Evolutionary conservation across 2,113 vertebrate genomes (phyloP).

Genomic region (Alexandromys fortis): DNA sequence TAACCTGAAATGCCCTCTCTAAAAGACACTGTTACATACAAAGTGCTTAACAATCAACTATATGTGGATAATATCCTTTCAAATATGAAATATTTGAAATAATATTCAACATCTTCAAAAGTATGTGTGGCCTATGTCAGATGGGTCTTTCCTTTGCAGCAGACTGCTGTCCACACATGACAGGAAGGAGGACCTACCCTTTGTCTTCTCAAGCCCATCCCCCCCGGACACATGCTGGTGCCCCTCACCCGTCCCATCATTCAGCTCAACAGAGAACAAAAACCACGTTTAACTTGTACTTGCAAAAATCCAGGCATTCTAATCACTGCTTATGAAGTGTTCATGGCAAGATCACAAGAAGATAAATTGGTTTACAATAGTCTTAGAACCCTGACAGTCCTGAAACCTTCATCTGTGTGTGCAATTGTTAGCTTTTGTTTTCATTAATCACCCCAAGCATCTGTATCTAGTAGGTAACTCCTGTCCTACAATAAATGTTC

Average conservation of each 20-base stretch:
- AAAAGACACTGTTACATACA: not conserved
- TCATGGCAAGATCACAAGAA: constrained; percentile 6
- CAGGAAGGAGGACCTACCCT: not conserved
- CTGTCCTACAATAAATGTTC: not conserved
- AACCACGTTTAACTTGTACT: not conserved
- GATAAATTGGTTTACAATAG: not conserved
- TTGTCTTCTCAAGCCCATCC: not conserved
- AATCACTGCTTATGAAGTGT: not conserved
- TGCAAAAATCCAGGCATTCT: not conserved
- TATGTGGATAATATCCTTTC: not conserved
- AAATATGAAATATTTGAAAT: not conserved
- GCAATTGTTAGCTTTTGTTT: not conserved
- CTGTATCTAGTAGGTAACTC: not conserved
- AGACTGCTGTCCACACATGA: not conserved
- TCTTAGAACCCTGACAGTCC: constrained; percentile 27
- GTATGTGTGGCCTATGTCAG: not conserved
- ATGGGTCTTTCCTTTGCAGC: not conserved
- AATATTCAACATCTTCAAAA: not conserved
- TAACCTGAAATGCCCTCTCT: constrained; percentile 5
- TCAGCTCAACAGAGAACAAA: not conserved
- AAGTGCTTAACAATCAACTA: not conserved
- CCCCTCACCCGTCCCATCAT: not conserved
- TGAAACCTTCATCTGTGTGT: not conserved
- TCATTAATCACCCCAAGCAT: not conserved
- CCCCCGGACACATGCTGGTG: not conserved